Evolutionary conservation across 2,888 invertebrate species (phyloP).

Genomic region (Julus scandinavius): DNA sequence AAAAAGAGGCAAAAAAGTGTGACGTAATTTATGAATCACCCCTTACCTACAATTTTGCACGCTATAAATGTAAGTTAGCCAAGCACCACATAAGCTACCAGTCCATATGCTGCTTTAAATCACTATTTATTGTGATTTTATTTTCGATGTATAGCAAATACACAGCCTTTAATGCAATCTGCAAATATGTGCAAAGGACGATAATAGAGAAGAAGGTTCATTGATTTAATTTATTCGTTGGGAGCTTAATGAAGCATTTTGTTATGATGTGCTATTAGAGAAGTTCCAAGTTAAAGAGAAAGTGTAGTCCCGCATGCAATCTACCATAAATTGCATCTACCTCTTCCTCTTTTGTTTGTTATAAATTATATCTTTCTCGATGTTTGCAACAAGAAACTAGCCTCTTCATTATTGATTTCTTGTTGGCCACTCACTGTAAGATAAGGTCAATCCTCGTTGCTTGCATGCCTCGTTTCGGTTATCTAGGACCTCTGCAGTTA

Average conservation of each 20-base stretch:
- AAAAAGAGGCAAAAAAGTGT: no score
- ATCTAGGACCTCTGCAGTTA: not conserved
- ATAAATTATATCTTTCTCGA: conserved; percentile 6
- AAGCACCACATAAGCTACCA: no score
- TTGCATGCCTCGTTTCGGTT: not conserved
- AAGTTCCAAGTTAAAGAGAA: not conserved
- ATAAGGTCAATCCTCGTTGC: not conserved
- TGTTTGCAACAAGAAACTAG: not conserved
- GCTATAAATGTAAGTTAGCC: not conserved
- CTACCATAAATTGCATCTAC: not conserved
- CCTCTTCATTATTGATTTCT: conserved; percentile 30
- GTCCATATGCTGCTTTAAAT: not conserved
- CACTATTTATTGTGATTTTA: not conserved
- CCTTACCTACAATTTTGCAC: not conserved
- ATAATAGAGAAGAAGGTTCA: not conserved
- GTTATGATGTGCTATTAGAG: not conserved
- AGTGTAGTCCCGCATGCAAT: not conserved
- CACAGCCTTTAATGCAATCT: not conserved
- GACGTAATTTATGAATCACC: no score
- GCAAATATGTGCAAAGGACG: not conserved
- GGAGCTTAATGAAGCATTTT: not conserved
- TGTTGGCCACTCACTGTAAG: not conserved
- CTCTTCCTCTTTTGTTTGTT: not conserved
- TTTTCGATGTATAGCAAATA: not conserved
- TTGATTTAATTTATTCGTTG: not conserved